phyloP scores from a whole-genome alignment of 2,797 vertebrate species.

The Ispidina lecontei region DNA sequence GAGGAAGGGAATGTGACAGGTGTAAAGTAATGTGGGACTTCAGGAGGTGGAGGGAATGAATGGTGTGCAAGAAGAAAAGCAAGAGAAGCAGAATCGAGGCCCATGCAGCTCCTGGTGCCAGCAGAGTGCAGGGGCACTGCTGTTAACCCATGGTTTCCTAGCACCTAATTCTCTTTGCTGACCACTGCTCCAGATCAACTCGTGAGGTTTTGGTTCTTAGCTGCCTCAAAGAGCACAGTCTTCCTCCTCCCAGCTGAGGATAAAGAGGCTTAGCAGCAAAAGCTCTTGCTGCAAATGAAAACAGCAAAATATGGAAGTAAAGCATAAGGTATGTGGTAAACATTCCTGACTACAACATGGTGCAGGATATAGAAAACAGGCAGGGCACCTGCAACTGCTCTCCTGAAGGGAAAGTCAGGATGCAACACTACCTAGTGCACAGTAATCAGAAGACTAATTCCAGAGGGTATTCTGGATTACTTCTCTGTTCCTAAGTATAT shows the following conservation, averaged over 20 bases:
- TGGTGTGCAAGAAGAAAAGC: rapidly evolving
- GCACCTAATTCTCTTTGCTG: background rate
- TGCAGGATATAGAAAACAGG: background rate
- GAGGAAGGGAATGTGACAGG: rapidly evolving
- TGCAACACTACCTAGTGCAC: background rate
- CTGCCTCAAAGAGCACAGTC: background rate
- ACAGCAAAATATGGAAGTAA: background rate
- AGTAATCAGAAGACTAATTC: background rate
- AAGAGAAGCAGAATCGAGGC: background rate
- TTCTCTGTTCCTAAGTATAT: background rate
- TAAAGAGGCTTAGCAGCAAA: background rate
- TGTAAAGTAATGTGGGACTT: background rate
- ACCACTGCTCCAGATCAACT: background rate
- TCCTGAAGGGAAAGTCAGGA: background rate
- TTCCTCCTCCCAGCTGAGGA: background rate
- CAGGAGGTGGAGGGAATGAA: background rate
- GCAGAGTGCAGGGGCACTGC: background rate
- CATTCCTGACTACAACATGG: background rate
- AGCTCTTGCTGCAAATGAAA: background rate
- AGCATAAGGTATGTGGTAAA: background rate
- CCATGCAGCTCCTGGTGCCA: rapidly evolving
- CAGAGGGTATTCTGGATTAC: background rate
- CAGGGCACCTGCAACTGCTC: background rate
- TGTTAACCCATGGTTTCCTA: background rate
- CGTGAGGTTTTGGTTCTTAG: background rate